Base-by-base conservation (phyloP, 1,140 invertebrate species). In the Drosophila insularis region DNA sequence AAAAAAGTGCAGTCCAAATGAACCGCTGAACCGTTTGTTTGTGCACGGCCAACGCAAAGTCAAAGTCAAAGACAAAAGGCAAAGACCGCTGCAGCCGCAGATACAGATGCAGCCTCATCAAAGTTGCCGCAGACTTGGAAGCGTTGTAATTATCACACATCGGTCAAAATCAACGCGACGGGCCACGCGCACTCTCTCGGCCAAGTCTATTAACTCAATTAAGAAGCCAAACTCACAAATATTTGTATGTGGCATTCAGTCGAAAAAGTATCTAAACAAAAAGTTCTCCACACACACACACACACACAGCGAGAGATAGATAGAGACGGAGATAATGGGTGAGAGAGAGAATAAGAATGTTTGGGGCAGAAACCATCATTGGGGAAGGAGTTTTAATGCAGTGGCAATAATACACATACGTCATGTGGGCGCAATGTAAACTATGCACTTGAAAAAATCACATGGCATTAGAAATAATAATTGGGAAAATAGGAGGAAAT, bases 251-350 rank as follows among this genome's bases (percentile, higher is more conserved):
- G 80, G 77, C 84, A 82, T 78, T 89, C 84, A 89, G 77, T 89
- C 84, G 84, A 89, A 89, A 89, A 89, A 89, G 76, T 80, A 84
- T 74, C 80, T 66, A 89, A 89, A 89, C 74, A 89, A 78, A 78
- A 50, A 64, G 68, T 74, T 80, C 68, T 80, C 63, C 35, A 37
- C 35, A 37, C 11, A 13, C 11, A 37, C 35, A 37, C 11, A 13
- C 1, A 2, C 1, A 37, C 8, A 35, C 8, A 35, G 8, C 2
- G 53, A 54, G 70, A 21, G n/a, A 11, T n/a, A 13, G 11, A n/a
- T 2, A 39, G 56, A 62, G 74, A n/a, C n/a, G n/a, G n/a, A n/a
- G n/a, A 66, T 35, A 27, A 27, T 5, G 27, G 27, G 27, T 27
- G 55, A 54, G 63, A 21, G 7, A 11, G 10, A 19, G 13, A n/a